Evolutionary conservation across 1,140 invertebrate genomes (phyloP).

Genomic region (Phortica variegata): DNA sequence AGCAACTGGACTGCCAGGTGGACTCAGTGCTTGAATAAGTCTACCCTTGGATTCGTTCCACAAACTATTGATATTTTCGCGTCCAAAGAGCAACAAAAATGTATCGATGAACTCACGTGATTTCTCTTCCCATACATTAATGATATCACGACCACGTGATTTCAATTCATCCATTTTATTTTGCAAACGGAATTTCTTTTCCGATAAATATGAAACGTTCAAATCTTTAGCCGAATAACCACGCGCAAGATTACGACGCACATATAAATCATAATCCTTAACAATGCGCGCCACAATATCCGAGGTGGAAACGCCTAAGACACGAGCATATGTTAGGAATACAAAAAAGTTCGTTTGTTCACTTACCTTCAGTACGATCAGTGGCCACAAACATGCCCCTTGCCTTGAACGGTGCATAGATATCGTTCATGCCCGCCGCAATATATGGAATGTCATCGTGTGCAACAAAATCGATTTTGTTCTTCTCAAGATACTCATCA

Average conservation of each 20-base stretch:
- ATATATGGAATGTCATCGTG: conserved; percentile 98
- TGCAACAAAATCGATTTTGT: conserved; percentile 99
- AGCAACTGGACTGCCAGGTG: conserved; percentile 81
- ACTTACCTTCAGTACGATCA: conserved; percentile 91
- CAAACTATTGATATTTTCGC: conserved; percentile 81
- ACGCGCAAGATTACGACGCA: conserved; percentile 91
- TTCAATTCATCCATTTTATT: conserved; percentile 95
- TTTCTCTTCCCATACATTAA: conserved; percentile 96
- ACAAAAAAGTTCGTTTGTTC: no score
- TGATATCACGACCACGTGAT: conserved; percentile 86
- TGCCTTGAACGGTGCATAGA: conserved; percentile 88
- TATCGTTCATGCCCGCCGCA: conserved; percentile 82
- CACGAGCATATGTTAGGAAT: no score
- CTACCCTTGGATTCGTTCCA: conserved; percentile 88
- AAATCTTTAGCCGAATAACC: conserved; percentile 98
- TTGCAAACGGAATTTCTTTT: conserved; percentile 90
- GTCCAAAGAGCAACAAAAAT: conserved; percentile 89
- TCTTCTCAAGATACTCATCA: conserved; percentile 85
- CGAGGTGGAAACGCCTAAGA: conserved; percentile 97
- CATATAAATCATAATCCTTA: conserved; percentile 98
- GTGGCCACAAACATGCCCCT: conserved; percentile 98
- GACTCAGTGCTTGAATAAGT: conserved; percentile 85
- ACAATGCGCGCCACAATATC: conserved; percentile 99
- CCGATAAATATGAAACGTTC: conserved; percentile 96
- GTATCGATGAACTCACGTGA: conserved; percentile 93